Conservation (phyloP, 2,888 invertebrate species). For the Meloe dianella region DNA sequence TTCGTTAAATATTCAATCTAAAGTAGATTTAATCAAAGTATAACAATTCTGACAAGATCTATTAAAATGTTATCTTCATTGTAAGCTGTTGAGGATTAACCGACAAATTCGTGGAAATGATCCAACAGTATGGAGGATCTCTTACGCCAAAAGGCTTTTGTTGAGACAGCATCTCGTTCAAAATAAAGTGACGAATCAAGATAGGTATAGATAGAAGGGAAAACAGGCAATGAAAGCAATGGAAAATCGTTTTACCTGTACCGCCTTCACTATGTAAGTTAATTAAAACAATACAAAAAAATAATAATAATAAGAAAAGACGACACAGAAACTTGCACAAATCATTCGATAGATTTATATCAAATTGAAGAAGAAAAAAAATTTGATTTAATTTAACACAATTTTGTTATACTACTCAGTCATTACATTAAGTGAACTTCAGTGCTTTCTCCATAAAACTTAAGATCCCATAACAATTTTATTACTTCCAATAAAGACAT, state of each 20-base stretch:
- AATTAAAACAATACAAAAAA: background rate
- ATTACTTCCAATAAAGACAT: conserved; percentile 11
- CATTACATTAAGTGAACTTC: background rate
- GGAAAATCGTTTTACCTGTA: conserved; percentile 11
- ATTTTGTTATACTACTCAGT: background rate
- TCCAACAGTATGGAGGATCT: conserved; percentile 18
- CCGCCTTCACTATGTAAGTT: background rate
- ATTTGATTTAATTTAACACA: background rate
- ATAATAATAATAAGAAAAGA: background rate
- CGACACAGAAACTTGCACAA: background rate
- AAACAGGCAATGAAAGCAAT: conserved; percentile 4
- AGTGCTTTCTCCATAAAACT: conserved; percentile 9
- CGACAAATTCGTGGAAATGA: conserved; percentile 26
- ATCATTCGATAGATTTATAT: background rate
- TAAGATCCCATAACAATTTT: background rate
- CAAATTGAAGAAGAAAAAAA: background rate
- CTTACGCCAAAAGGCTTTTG: conserved; percentile 20
- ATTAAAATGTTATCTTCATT: conserved; percentile 30
- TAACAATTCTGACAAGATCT: conserved; percentile 24
- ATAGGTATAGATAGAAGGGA: conserved; percentile 6
- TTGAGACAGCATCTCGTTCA: conserved; percentile 16
- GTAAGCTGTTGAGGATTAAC: conserved; percentile 27
- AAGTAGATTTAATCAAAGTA: conserved; percentile 11
- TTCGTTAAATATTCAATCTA: conserved; percentile 9
- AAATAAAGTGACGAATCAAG: conserved; percentile 23